Evolutionary conservation across 1,140 invertebrate genomes (phyloP).

Genomic region (Procambarus virginalis): DNA sequence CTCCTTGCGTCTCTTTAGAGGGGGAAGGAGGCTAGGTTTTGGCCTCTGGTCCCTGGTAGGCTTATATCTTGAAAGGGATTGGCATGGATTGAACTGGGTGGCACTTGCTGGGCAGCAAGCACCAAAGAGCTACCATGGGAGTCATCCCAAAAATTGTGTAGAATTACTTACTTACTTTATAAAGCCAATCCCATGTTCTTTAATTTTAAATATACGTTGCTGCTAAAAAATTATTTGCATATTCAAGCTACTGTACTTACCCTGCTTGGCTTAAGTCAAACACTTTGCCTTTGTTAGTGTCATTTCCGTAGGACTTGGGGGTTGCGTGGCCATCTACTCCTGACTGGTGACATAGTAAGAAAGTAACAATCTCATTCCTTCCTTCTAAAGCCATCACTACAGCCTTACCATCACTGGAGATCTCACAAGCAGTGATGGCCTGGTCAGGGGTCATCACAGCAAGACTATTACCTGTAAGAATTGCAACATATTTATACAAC

Average conservation of each 20-base stretch:
- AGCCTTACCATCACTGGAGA: slow-evolving; percentile 82
- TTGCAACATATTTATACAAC: slow-evolving; percentile 54
- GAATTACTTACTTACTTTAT: too few species aligned
- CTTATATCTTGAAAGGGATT: too few species aligned
- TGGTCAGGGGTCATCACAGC: slow-evolving; percentile 85
- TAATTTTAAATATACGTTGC: too few species aligned
- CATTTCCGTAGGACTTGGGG: slow-evolving; percentile 72
- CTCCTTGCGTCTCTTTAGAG: too few species aligned
- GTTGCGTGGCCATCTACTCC: slow-evolving; percentile 68
- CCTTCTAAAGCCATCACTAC: slow-evolving; percentile 80
- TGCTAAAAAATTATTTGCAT: too few species aligned
- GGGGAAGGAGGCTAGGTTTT: too few species aligned
- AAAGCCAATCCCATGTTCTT: too few species aligned
- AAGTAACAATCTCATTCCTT: slow-evolving; percentile 77
- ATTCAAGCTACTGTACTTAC: slow-evolving; percentile 19
- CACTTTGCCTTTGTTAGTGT: slow-evolving; percentile 73
- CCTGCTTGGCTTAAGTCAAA: slow-evolving; percentile 72
- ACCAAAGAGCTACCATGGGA: too few species aligned
- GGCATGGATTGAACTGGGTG: too few species aligned
- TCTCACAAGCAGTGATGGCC: slow-evolving; percentile 84
- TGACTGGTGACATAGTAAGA: slow-evolving; percentile 75
- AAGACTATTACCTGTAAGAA: slow-evolving; percentile 81
- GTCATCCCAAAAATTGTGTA: too few species aligned
- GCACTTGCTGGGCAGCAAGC: too few species aligned
- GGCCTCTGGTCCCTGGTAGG: too few species aligned